These are phyloP conservation scores for Cyclina sinensis DNA, from an alignment of 1,140 invertebrate genomes.

Conservation along the genomic window DNA sequence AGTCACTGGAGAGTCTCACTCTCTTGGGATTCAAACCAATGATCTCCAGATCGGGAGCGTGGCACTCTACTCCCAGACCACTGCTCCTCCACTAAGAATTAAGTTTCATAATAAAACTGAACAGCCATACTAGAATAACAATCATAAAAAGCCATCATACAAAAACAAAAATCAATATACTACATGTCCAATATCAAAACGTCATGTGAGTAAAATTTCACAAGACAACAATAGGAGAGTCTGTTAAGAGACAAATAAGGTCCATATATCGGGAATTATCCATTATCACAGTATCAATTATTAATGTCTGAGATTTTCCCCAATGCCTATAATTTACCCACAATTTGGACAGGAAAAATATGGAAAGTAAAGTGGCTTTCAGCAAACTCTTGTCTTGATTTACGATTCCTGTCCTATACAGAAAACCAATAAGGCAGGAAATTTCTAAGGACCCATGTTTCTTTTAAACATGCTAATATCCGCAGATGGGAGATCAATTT, in stretches of 20 bases:
- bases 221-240: neutral
- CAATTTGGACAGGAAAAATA: slow-evolving; percentile 55
- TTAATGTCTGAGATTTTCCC: slow-evolving; percentile 49
- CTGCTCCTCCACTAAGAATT: too few species aligned
- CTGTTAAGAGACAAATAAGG: neutral
- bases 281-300: slow-evolving; percentile 56
- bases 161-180: too few species aligned
- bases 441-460: slow-evolving; percentile 10
- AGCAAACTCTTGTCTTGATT: slow-evolving; percentile 19
- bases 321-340: slow-evolving; percentile 52
- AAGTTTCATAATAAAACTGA: too few species aligned
- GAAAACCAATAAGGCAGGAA: slow-evolving; percentile 29
- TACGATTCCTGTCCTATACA: neutral
- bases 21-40: too few species aligned
- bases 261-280: slow-evolving; percentile 36
- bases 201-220: neutral
- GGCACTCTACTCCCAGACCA: too few species aligned
- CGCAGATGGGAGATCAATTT: slow-evolving; percentile 19
- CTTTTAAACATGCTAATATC: slow-evolving; percentile 30
- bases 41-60: too few species aligned
- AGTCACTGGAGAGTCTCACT: too few species aligned
- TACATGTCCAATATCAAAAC: too few species aligned
- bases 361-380: slow-evolving; percentile 57
- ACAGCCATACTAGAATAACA: too few species aligned
- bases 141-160: too few species aligned